Base-by-base conservation (phyloP, 2,888 invertebrate genomes). In the Rutpela maculata region DNA sequence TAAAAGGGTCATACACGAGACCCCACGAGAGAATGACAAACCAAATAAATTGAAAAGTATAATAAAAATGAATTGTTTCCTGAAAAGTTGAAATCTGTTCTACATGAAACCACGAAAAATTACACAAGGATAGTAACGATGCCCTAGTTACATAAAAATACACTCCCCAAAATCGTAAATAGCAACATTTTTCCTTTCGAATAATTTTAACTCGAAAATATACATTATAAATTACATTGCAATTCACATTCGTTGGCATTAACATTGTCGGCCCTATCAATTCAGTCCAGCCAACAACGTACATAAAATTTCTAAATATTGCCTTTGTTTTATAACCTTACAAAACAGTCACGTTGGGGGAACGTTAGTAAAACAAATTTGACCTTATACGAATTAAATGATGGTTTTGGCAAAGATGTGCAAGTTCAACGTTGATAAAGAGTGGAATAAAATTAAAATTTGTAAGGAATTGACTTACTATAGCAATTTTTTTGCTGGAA, bases 241-340 rank as follows among this genome's bases (percentile, higher is more conserved):
- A 80, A 80, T 80, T 78, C 78, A 66, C 78, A 78, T 78, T 73
- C 73, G 76, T 56, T 73, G 74, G 78, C 78, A 76, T 78, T 80
- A 78, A 76, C 77, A 76, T 77, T 68, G 43, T 60, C 62, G 68
- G 19, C 76, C 75, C 66, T 68, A 56, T 63, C 63, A 68, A 70
- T 69, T 9, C 74, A 74, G 77, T 75, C 74, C 38, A 55, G 71
- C 74, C 76, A 73, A 66, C 71, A 76, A 74, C 74, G 75, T 76
- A 78, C 66, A 80, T 78, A 80, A 78, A 84, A 83, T 82, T 83
- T 78, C 82, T 80, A 82, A 82, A 83, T 81, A 81, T 79, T 79
- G 83, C 74, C 68, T 69, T 76, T 78, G 55, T 62, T 57, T 66
- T 11, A n/a, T 55, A 35, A 56, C 50, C 38, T 38, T 57, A 10